Percentiles rank a stretch among this genome's conserved stretches.
Evolutionary conservation across 2,797 vertebrate species (phyloP).

Genomic region (Graptemys geographica): DNA sequence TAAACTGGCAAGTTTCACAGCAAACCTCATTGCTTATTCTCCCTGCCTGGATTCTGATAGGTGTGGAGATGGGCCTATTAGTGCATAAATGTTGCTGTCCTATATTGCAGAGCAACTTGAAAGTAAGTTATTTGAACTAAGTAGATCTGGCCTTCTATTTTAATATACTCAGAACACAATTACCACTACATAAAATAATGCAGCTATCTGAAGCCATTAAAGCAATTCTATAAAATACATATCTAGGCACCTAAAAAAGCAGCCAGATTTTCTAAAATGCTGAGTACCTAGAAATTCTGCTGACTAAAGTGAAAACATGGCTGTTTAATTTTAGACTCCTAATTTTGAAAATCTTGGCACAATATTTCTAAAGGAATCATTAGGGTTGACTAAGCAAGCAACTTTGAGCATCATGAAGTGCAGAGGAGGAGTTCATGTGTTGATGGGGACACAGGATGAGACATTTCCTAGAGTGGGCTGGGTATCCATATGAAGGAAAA

Average conservation of each 20-base stretch:
- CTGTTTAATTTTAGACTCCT: too few relatives aligned
- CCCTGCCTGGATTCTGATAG: fast-evolving
- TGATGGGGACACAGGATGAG: background rate
- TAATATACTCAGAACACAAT: fast-evolving
- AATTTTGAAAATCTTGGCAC: background rate
- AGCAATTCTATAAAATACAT: fast-evolving
- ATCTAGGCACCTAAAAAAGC: fast-evolving
- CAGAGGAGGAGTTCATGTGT: background rate
- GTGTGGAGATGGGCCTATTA: background rate
- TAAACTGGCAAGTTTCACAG: fast-evolving
- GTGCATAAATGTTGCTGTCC: fast-evolving
- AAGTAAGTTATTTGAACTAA: too few relatives aligned
- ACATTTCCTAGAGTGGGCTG: background rate
- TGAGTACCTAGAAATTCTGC: background rate
- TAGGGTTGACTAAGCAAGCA: background rate
- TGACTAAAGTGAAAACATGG: background rate
- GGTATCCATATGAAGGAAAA: background rate
- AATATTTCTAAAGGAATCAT: background rate
- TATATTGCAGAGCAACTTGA: background rate
- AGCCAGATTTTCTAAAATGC: fast-evolving
- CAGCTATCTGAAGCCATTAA: background rate
- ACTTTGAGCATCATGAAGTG: fast-evolving
- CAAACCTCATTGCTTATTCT: background rate
- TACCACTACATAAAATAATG: background rate
- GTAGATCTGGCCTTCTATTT: background rate